Evolutionary conservation across 2,113 vertebrate species (phyloP), one percentile per base, ranked within the genome.

Genomic region (Pitta sordida): DNA sequence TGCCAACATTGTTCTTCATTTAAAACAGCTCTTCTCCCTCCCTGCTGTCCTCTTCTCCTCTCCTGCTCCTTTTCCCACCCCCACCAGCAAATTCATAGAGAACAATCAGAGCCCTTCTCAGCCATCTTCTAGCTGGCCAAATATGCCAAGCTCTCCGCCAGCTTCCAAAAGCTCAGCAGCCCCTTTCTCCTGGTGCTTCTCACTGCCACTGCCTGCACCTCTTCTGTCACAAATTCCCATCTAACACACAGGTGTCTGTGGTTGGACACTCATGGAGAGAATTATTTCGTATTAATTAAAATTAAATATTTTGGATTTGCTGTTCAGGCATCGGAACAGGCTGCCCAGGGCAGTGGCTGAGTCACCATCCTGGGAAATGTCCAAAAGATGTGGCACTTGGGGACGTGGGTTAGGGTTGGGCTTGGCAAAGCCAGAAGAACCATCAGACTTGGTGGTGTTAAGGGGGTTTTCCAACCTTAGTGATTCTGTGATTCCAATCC

Each of bases 1-100:
- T 96, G 93, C 95, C 96, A 96, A 90, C 95, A 96, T 96, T 96
- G 95, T 96, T 96, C 93, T 96, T 51, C 83, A 56, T 43, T 92
- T 94, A 91, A 83, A 96, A 91, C 90, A 63, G 64, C 64, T 75
- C 80, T 56, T 93, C 94, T 94, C 90, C 92, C 90, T 93, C 96
- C 95, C 95, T 63, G 92, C 93, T 96, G 94, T 95, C 92, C 52
- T 88, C 62, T 56, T 82, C 93, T 92, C 24, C 17, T 92, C 92
- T 93, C 59, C 82, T 85, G 75, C 63, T 96, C 88, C 75, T 85
- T 83, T 91, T 95, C 79, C 90, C 75, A 94, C 49, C 79, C 94
- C 79, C 71, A 90, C 23, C 32, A 88, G 52, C 32, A 88, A 69
- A 93, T 74, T 88, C 26, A 2, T 67, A 67, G 76, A 86, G 83